Base-by-base conservation (phyloP, 2,888 invertebrate species). In the Nemurella pictetii region DNA sequence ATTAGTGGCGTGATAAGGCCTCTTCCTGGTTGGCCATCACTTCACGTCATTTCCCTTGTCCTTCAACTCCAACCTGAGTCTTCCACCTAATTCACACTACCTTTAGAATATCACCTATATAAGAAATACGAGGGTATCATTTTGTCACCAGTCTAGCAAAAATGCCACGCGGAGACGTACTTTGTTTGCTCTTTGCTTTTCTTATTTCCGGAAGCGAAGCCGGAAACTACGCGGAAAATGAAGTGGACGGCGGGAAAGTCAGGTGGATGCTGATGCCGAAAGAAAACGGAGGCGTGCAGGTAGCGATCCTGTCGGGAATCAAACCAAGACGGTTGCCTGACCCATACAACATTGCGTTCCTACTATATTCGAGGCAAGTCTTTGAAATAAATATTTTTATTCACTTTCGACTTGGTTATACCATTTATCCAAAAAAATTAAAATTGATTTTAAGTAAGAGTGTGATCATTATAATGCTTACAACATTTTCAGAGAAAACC, bases 261-360 rank as follows among this genome's bases (percentile, higher is more conserved):
- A 86, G 86, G n/a, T 88, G 88, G 88, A 88, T 88, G 88, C 84
- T 88, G 20, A 86, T 88, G 86, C 88, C 88, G 4, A 88, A 87
- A 77, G 88, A 88, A 2, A 84, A 87, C 75, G 88, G 88, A 0
- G 87, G 87, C n/a, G 87, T 88, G 15, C 87, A 87, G 72, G 85
- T 88, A 25, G 88, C 88, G 73, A 87, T 88, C n/a, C 84, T 88
- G 28, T 87, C 88, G 0, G 88, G 88, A 5, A 36, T 87, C 3
- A 85, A 86, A 35, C 87, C 87, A 26, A 74, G 80, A 30, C 27
- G 78, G 20, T 72, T 86, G 27, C 85, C 87, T n/a, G 36, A 84
- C 7, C 84, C 86, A 3, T 87, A 87, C 26, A 86, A 86, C 29
- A 86, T 88, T 35, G 85, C 87, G 83, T 88, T 88, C 84, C 87